Conservation (phyloP, 2,113 vertebrate genomes). For the Pontoporia blainvillei region DNA sequence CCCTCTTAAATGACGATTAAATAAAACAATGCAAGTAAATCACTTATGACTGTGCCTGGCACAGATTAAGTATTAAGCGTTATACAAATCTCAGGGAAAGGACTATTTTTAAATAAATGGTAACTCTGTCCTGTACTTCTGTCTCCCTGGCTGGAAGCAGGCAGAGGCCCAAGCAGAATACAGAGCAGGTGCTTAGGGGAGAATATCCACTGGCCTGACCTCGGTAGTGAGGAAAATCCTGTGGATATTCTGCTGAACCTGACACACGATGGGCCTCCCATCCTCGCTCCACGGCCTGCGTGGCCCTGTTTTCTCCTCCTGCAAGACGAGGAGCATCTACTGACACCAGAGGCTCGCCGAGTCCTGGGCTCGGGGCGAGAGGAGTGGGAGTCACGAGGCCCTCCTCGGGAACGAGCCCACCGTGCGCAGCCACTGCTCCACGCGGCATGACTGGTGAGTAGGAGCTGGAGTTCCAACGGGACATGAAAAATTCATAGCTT, state of each 20-base stretch:
- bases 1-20: constrained; percentile 14
- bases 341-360: not conserved
- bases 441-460: not conserved
- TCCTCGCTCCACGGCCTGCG: not conserved
- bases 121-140: not conserved
- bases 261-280: rapidly evolving
- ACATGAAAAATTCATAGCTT: constrained; percentile 20
- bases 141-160: not conserved
- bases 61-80: not conserved
- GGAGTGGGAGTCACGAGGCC: not conserved
- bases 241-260: too few relatives aligned
- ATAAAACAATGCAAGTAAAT: not conserved
- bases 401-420: rapidly evolving
- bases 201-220: not conserved
- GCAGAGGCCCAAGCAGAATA: not conserved
- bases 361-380: not conserved
- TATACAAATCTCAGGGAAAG: not conserved
- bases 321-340: not conserved
- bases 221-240: rapidly evolving
- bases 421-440: rapidly evolving
- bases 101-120: not conserved
- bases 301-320: not conserved
- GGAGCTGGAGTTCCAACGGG: not conserved
- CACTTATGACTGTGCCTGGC: not conserved
- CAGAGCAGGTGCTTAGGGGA: not conserved